Evolutionary conservation across 2,888 invertebrate genomes (phyloP), one percentile per base, ranked within the genome.

Genomic region (Chrysotoxum bicinctum): DNA sequence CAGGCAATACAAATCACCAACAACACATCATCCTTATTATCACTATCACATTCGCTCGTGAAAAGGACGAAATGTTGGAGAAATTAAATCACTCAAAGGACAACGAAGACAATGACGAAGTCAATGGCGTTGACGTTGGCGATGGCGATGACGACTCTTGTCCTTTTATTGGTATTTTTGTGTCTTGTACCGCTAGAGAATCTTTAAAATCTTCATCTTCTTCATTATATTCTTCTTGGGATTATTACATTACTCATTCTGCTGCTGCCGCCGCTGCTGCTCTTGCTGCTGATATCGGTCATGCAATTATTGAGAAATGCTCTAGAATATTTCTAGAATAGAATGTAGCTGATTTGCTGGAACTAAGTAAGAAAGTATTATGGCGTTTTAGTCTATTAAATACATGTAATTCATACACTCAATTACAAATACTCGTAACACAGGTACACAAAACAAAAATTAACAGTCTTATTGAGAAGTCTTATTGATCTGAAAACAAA

Each of bases 331-430:
- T 91, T 91, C 89, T 91, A 91, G 91, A 92, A 91, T 92, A 92
- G 91, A 91, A 89, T 91, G 91, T 91, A 91, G 91, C 90, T 90
- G 88, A 89, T 90, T 90, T 91, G 92, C 91, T 91, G 91, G 91
- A 91, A 91, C 91, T 92, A 90, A 91, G 91, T 92, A 91, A 91
- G 90, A 89, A 91, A 91, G 91, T 91, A 91, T 91, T 91, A 91
- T 91, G 91, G 91, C 90, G 91, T 91, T 91, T 91, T 91, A 90
- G 88, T 89, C 89, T 89, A 88, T 75, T 83, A 66, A 79, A 74
- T 74, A 73, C 64, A 72, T 62, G 68, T 66, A 54, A 58, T 58
- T 81, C 54, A 77, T 77, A 81, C 80, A 80, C 76, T 50, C 85
- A 62, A 70, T 54, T 45, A 58, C 12, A 56, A n/a, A 80, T 43